Conservation (phyloP, 2,888 invertebrate species). For the Brassicogethes aeneus region DNA sequence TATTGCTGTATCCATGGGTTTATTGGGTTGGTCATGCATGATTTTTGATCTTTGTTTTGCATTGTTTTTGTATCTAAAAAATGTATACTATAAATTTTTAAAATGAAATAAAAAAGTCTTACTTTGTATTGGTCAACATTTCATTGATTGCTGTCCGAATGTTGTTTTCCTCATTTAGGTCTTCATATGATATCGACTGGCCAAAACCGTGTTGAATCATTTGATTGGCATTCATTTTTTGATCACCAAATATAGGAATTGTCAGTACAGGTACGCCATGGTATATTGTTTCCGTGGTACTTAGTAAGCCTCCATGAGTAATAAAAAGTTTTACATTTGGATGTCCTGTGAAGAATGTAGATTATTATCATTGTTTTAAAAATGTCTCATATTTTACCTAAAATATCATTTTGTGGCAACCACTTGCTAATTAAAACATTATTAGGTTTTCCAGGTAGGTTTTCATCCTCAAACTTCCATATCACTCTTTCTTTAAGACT, state of each 20-base stretch:
- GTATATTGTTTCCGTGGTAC: constrained; percentile 18
- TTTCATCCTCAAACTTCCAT: constrained; percentile 59
- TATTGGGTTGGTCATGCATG: constrained; percentile 26
- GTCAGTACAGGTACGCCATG: constrained; percentile 18
- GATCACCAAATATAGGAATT: constrained; percentile 20
- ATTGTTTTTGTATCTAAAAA: constrained; percentile 23
- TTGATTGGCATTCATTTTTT: constrained; percentile 14
- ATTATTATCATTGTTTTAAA: not conserved
- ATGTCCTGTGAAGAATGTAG: constrained; percentile 13
- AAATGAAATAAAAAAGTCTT: not conserved
- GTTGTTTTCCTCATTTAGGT: constrained; percentile 12
- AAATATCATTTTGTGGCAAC: constrained; percentile 27
- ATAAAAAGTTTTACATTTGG: constrained; percentile 20
- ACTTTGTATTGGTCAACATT: constrained; percentile 16
- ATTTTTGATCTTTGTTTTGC: constrained; percentile 22
- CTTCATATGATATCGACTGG: constrained; percentile 11
- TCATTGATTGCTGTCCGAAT: constrained; percentile 14
- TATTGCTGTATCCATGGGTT: constrained; percentile 25
- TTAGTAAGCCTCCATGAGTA: constrained; percentile 20
- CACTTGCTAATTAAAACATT: constrained; percentile 35
- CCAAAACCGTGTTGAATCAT: constrained; percentile 16
- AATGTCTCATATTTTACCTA: constrained; percentile 15
- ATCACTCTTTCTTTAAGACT: constrained; percentile 52
- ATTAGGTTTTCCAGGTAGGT: constrained; percentile 21
- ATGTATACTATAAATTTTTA: not conserved